Base-by-base conservation (phyloP, 2,113 vertebrate genomes). In the Notothenia coriiceps region DNA sequence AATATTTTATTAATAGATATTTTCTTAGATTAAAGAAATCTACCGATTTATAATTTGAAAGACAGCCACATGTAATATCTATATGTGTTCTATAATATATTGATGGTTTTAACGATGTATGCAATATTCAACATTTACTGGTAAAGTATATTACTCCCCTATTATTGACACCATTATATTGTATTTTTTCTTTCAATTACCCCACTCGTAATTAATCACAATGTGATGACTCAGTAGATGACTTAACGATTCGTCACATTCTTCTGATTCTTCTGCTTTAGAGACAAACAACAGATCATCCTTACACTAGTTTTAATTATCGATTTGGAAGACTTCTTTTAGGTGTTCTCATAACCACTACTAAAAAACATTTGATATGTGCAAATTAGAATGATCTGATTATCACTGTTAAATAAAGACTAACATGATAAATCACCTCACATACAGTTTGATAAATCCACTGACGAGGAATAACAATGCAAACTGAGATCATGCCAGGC, bases 401-500 rank as follows among this genome's bases (percentile, higher is more conserved):
- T 25, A 22, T 46, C 7, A 46, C 13, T 29, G 50, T 18, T 33
- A 20, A 55, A 22, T 46, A 20, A 55, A 22, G 20, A 35, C 0
- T 1, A n/a, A 29, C 20, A 20, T 40, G 57, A 54, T 20, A 17
- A 50, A 64, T 51, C 56, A 61, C 49, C 6, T 69, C 29, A 13
- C 47, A 4, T 43, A 20, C 10, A 70, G 57, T 57, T 54, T 43
- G 11, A 72, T 55, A 56, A 70, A 72, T 55, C 29, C 13, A 40
- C 46, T 22, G 20, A 56, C 18, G 68, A 70, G 49, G 56, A 64
- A 54, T 46, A 72, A 63, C 12, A 77, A 59, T 18, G 35, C 71
- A 49, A 59, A 43, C 50, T 68, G 33, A 77, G 79, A 83, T 86
- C 55, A 61, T 77, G 62, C 68, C 66, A 68, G 64, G 50, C 71